A percentile compares a stretch with the other conserved stretches of the same genome.
Evolutionary conservation across 2,113 vertebrate genomes (phyloP).

Genomic region (Mesembrinibis cayennensis): DNA sequence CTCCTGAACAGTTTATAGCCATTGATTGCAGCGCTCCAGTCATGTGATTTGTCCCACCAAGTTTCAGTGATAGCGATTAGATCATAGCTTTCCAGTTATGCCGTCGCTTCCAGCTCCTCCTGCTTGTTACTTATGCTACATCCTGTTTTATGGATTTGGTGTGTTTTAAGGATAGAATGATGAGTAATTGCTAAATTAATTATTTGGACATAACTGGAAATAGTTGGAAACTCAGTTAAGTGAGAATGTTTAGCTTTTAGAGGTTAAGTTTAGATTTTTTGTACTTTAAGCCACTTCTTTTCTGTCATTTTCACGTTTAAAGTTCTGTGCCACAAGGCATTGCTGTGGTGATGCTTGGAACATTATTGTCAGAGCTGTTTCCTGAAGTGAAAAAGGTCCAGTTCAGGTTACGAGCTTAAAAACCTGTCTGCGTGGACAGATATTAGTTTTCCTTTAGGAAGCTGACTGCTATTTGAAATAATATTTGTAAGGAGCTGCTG

Average conservation of each 20-base stretch:
- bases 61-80: not conserved
- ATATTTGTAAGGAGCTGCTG: not conserved
- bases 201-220: not conserved
- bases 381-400: not conserved
- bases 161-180: not conserved
- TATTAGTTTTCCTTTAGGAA: not conserved
- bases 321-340: not conserved
- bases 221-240: not conserved
- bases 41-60: not conserved
- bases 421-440: not conserved
- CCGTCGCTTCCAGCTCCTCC: not conserved
- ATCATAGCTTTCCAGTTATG: not conserved
- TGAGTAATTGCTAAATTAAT: not conserved
- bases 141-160: not conserved
- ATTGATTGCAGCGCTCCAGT: rapidly evolving
- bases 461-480: not conserved
- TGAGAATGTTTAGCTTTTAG: not conserved
- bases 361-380: not conserved
- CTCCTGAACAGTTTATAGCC: not conserved
- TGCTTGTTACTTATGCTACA: not conserved
- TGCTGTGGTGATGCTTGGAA: not conserved
- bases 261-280: not conserved
- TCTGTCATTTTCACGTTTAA: not conserved
- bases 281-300: not conserved
- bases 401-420: not conserved